phyloP scores from a whole-genome alignment of 2,113 vertebrate species.

The Cynoglossus semilaevis region DNA sequence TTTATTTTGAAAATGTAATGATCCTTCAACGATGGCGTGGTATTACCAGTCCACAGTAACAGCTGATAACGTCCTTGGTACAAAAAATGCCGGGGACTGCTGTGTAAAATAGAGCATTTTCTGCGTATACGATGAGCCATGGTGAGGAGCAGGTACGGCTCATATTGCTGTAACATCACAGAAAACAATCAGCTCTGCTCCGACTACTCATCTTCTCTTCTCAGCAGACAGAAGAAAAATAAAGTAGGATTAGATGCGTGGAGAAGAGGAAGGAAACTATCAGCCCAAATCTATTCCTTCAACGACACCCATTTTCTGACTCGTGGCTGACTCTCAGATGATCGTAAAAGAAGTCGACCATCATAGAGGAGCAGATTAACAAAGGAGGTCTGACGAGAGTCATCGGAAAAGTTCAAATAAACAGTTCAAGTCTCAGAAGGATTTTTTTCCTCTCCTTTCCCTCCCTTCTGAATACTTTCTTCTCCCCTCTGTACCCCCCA shows the following conservation, averaged over 20 bases:
- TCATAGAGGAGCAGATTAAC: slow-evolving; percentile 63
- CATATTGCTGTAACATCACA: slow-evolving; percentile 60
- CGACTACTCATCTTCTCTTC: slow-evolving; percentile 52
- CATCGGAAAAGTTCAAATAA: too few species aligned
- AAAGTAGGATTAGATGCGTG: slow-evolving; percentile 42
- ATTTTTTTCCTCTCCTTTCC: too few species aligned
- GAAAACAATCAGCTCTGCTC: slow-evolving; percentile 64
- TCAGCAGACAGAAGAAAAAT: slow-evolving; percentile 40
- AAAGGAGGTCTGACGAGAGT: slow-evolving; percentile 62
- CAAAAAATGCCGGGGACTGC: too few species aligned
- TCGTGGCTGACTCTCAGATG: slow-evolving; percentile 58
- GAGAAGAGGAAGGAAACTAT: slow-evolving; percentile 32
- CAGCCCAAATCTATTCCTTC: slow-evolving; percentile 34
- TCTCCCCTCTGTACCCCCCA: too few species aligned
- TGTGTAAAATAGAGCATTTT: neutral
- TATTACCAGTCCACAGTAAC: too few species aligned
- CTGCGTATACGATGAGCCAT: slow-evolving; percentile 4
- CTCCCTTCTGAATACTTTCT: too few species aligned
- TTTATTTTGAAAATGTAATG: too few species aligned
- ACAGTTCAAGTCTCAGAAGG: too few species aligned
- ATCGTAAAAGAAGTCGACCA: slow-evolving; percentile 72
- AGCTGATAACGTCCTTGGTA: too few species aligned
- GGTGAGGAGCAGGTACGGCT: slow-evolving; percentile 31
- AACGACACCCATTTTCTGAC: slow-evolving; percentile 43
- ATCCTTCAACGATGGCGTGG: too few species aligned